Conservation (phyloP, 2,113 vertebrate species). For the Bubo scandiacus region DNA sequence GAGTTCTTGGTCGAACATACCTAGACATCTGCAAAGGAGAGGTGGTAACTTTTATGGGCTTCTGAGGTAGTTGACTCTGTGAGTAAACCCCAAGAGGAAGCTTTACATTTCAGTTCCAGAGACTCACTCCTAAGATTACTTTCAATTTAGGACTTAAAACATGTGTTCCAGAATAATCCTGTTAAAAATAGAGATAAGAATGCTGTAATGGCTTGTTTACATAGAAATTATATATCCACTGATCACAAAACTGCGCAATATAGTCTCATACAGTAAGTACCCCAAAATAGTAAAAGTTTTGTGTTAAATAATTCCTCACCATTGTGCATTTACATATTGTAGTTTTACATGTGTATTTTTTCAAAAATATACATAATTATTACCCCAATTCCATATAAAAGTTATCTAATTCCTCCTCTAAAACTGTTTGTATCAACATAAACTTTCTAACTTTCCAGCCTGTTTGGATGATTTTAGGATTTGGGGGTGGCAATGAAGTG, state of each 20-base stretch:
- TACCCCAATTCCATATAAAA: not conserved
- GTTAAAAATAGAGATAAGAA: not conserved
- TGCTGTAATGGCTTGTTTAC: not conserved
- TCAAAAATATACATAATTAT: not conserved
- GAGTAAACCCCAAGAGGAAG: not conserved
- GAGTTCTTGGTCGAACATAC: not conserved
- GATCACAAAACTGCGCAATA: not conserved
- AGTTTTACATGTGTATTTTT: not conserved
- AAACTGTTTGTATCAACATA: not conserved
- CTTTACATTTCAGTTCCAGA: not conserved
- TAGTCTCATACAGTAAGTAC: not conserved
- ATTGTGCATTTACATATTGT: not conserved
- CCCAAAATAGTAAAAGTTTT: not conserved
- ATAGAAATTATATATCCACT: not conserved
- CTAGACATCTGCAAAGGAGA: not conserved
- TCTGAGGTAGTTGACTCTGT: not conserved
- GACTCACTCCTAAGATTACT: not conserved
- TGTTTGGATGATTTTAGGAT: not conserved
- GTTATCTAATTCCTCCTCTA: not conserved
- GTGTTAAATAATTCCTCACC: not conserved
- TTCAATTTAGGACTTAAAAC: not conserved
- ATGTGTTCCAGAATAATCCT: not conserved
- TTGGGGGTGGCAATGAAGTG: not conserved
- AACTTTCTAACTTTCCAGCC: not conserved
- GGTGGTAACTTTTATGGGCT: not conserved